These are phyloP conservation scores for Cotesia glomerata DNA, from an alignment of 1,140 invertebrate genomes.

Conservation along the genomic window DNA sequence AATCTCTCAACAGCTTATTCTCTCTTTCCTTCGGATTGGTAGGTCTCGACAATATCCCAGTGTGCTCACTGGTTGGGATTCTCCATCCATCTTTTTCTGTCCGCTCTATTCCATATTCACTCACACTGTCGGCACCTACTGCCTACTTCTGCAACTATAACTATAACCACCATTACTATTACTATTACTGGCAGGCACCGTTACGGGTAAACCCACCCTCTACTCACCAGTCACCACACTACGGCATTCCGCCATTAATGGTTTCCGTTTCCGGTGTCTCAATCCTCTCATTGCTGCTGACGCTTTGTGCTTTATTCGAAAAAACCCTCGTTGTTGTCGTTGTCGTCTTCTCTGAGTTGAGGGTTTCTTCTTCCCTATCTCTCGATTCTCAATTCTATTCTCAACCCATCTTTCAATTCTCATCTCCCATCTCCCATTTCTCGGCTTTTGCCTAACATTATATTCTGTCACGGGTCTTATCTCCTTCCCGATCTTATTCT, in stretches of 20 bases:
- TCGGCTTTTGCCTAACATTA: neutral
- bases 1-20: constrained; percentile 22
- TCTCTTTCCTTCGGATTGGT: constrained; percentile 6
- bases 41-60: too few species aligned
- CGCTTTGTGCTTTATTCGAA: constrained; percentile 16
- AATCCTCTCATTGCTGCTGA: constrained; percentile 26
- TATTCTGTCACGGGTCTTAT: neutral
- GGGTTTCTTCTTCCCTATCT: neutral
- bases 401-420: neutral
- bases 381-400: neutral
- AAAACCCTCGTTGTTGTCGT: neutral
- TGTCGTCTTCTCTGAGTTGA: neutral
- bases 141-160: too few species aligned
- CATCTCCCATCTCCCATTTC: neutral
- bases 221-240: constrained; percentile 15
- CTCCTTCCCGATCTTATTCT: neutral
- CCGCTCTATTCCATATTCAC: constrained; percentile 7
- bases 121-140: neutral
- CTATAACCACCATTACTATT: too few species aligned
- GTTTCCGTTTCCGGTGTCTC: constrained; percentile 41
- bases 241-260: constrained; percentile 35
- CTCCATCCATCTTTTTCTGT: constrained; percentile 7
- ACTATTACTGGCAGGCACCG: too few species aligned
- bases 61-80: neutral
- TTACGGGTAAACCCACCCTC: neutral